Base-by-base conservation (phyloP, 2,888 invertebrate genomes). In the Drosophila subsilvestris region DNA sequence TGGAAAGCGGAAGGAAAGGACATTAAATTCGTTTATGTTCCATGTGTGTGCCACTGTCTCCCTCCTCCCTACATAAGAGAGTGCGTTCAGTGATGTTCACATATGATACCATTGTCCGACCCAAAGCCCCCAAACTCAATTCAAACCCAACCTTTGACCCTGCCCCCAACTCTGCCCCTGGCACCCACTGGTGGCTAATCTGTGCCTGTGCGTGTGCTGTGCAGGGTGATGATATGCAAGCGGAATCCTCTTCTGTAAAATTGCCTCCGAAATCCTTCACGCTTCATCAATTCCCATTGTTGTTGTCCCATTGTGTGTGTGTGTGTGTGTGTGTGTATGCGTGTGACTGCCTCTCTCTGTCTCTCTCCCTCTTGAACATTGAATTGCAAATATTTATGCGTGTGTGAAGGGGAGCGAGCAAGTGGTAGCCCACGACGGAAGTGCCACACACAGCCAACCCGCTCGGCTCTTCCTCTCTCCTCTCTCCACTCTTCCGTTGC, bases 271-370 rank as follows among this genome's bases (percentile, higher is more conserved):
- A 85, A 85, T 85, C 85, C 85, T 85, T 88, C 85, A 85, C 85
- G 85, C 87, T 85, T 85, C 85, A 85, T 85, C 85, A 85, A 88
- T 86, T 86, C 85, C 82, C 80, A 86, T 86, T 85, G 86, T 85
- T 85, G 87, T 88, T 6, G 14, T 86, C 73, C 75, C 79, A 86
- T 79, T 85, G 79, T 51, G 54, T 37, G 43, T 22, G 29, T 44
- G 51, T 55, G 45, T 55, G n/a, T 32, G 51, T 44, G 49, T 53
- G 65, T 20, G 25, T 42, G 56, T 63, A 47, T 45, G 20, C 3
- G 20, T 61, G 57, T 48, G 42, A 37, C 29, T 69, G 59, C 43
- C 58, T 56, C 54, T 43, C 27, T 48, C 27, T 17, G 37, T 53
- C 32, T 45, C 65, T 3, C 2, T 18, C 27, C 48, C 65, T 49